Conservation (phyloP, 2,113 vertebrate genomes). For the Cariama cristata region DNA sequence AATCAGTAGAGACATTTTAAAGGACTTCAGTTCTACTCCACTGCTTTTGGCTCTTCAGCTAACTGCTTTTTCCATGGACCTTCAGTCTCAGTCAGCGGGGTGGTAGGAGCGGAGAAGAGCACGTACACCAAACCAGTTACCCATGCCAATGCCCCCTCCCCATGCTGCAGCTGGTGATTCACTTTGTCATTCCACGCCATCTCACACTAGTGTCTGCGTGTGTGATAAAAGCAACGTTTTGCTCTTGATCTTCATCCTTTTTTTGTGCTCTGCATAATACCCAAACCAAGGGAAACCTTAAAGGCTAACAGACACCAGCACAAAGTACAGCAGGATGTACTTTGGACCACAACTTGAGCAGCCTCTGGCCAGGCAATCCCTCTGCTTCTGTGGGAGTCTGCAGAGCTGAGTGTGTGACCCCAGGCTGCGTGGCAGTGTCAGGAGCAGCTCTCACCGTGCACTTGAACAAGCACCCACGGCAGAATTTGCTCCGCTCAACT, state of each 20-base stretch:
- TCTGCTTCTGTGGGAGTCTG: not conserved
- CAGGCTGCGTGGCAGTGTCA: not conserved
- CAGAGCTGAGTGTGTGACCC: not conserved
- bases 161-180: not conserved
- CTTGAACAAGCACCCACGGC: not conserved
- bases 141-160: not conserved
- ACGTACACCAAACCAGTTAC: not conserved
- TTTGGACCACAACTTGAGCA: not conserved
- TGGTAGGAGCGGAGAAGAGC: not conserved
- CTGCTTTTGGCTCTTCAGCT: not conserved
- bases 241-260: not conserved
- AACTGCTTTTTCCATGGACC: not conserved
- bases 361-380: not conserved
- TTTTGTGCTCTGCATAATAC: not conserved
- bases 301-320: not conserved
- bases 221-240: not conserved
- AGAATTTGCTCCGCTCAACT: not conserved
- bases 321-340: not conserved
- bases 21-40: not conserved
- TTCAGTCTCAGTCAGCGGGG: not conserved
- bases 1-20: not conserved
- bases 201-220: not conserved
- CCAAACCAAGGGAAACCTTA: not conserved
- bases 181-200: not conserved
- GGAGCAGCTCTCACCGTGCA: not conserved